Conservation (phyloP, 2,113 vertebrate genomes). For the Turnix velox region DNA sequence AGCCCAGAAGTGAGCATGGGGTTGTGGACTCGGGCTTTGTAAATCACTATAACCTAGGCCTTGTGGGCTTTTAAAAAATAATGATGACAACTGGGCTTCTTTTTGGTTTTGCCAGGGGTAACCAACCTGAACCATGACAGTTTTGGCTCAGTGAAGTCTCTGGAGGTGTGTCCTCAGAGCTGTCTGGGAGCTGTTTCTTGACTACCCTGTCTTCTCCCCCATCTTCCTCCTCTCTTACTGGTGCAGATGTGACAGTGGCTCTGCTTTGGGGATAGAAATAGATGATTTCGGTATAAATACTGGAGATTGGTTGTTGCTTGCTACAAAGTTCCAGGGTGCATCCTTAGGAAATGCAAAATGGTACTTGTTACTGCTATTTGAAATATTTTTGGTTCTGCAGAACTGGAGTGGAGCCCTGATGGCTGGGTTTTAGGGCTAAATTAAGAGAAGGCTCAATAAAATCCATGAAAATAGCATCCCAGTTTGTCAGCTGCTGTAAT, state of each 20-base stretch:
- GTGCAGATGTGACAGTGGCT: background rate
- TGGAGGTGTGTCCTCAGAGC: constrained; percentile 2
- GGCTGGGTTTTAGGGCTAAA: constrained; percentile 20
- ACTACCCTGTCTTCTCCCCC: constrained; percentile 3
- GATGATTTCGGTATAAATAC: constrained; percentile 43
- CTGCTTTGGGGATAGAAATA: constrained; percentile 1
- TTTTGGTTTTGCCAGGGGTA: background rate
- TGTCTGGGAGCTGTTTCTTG: constrained; percentile 39
- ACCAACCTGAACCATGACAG: background rate
- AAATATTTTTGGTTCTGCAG: constrained; percentile 19
- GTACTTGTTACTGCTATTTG: constrained; percentile 7
- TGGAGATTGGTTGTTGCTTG: constrained; percentile 34
- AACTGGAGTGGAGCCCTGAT: constrained; percentile 25
- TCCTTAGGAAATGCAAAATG: constrained; percentile 27
- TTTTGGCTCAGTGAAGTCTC: background rate
- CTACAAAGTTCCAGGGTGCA: background rate
- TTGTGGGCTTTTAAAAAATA: background rate
- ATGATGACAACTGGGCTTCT: background rate
- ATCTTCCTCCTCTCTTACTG: background rate
- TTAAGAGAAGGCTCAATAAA: constrained; percentile 36
- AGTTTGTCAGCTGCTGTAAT: constrained; percentile 12
- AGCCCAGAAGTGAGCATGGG: fast-evolving
- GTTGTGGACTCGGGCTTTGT: background rate
- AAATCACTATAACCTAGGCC: background rate
- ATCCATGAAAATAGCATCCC: background rate